Evolutionary conservation across 2,113 vertebrate genomes (phyloP), one percentile per base, ranked within the genome.

Genomic region (Oenanthe oenanthe): DNA sequence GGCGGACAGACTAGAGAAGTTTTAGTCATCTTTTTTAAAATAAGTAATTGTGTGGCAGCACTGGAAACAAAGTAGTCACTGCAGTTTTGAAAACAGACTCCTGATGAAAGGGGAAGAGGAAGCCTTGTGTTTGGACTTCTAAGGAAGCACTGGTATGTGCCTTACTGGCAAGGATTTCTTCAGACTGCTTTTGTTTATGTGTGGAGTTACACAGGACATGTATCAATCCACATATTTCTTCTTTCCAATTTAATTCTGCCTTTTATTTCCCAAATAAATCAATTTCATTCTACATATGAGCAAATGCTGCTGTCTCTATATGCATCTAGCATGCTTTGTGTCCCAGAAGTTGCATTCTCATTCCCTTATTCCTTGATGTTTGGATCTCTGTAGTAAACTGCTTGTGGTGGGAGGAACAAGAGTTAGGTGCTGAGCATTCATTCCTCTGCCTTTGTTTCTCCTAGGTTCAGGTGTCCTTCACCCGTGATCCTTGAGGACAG

Each of bases 361-460:
- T 60, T 67, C 63, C 16, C 15, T 45, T 7, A 6, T 8, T 6
- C 1, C 4, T 26, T 38, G 54, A 21, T 43, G 19, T 32, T 53
- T 76, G 48, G 7, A 19, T 62, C 22, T 83, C 51, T 58, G 25
- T 54, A 74, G 63, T 32, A 36, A 75, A 74, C 31, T 67, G 50
- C 74, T 67, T 38, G 47, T 67, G 62, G 53, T 40, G 63, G 71
- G 83, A 58, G 16, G 22, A 82, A 3, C 20, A 21, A 74, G 54
- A 25, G 56, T 54, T 83, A 29, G 60, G 56, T 72, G 43, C 79
- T 53, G 57, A 54, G 84, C 57, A 18, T 61, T 96, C 48, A 12
- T 31, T 32, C 78, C 81, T 93, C 74, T 93, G 76, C 83, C 71
- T 95, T 73, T 86, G 54, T 92, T 74, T 91, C 76, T 89, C 60